Evolutionary conservation across 2,113 vertebrate species (phyloP), one percentile per base, ranked within the genome.

Genomic region (Zosterops pallidus): DNA sequence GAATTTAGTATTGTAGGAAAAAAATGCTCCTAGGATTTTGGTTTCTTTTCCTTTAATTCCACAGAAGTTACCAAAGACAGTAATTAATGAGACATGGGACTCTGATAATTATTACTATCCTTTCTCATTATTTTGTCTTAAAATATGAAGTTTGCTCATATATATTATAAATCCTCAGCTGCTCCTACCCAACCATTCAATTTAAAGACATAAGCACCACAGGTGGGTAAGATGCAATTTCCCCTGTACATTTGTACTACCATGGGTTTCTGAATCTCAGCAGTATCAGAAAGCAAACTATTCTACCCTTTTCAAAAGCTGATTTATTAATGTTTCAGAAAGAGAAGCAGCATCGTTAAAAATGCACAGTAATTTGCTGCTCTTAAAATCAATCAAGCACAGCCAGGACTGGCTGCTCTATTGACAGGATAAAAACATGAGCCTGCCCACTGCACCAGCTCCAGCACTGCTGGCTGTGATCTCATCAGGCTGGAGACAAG

Each of bases 351-450:
- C 14, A 35, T 44, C 13, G 1, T 89, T 93, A 76, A 88, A 87
- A 85, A 88, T 35, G 44, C 53, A 79, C 24, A 57, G 65, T 90
- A 87, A 96, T 94, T 94, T 96, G 44, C 70, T 76, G 67, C n/a
- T 94, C 57, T 90, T 91, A 69, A 3, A 1, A 83, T 91, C 90
- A 90, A 33, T 91, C 92, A 90, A 26, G 53, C 62, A 31, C 70
- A 93, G 79, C 49, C 76, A 83, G 79, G 18, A 22, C 62, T 80
- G 65, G 53, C 82, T 92, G 67, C 33, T 85, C 12, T 20, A 69
- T 3, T 62, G 82, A 60, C 85, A 90, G 82, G 67, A 65, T 42
- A 28, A 90, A 95, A 92, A 72, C 75, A 69, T 2, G 15, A 87
- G 57, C 57, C 82, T 78, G 57, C 33, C 56, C 0, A 0, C 65